These are phyloP conservation scores for Ladona fulva DNA, from an alignment of 1,140 invertebrate genomes.

Conservation along the genomic window DNA sequence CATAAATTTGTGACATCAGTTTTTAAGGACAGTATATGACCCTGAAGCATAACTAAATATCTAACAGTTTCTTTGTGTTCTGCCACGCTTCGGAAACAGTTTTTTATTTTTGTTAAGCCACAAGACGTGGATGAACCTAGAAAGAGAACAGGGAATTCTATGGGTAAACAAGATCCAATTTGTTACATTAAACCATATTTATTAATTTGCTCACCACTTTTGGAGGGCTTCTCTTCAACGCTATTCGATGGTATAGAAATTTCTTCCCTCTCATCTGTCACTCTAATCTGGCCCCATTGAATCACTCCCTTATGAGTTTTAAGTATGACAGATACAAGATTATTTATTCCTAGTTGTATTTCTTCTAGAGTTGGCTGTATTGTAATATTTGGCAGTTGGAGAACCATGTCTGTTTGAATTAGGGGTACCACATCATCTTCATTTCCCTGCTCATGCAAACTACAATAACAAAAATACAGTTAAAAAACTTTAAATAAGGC, in stretches of 20 bases:
- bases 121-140: background rate
- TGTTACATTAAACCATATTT: too few relatives aligned
- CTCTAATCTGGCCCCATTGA: conserved; percentile 54
- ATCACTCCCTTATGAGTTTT: conserved; percentile 52
- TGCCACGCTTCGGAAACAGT: conserved; percentile 60
- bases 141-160: too few relatives aligned
- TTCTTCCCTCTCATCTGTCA: too few relatives aligned
- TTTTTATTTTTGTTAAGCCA: conserved; percentile 32
- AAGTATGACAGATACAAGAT: conserved; percentile 52
- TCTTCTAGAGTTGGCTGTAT: conserved; percentile 57
- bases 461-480: too few relatives aligned
- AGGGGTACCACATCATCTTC: conserved; percentile 34
- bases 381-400: conserved; percentile 51
- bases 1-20: conserved; percentile 41
- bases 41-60: conserved; percentile 58
- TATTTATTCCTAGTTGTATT: conserved; percentile 58
- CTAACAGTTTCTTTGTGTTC: conserved; percentile 73
- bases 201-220: too few relatives aligned
- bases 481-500: too few relatives aligned
- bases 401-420: conserved; percentile 47
- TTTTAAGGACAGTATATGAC: conserved; percentile 52
- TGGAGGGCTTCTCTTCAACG: too few relatives aligned
- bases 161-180: too few relatives aligned
- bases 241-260: too few relatives aligned
- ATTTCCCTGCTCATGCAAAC: too few relatives aligned